Base-by-base conservation (phyloP, 2,797 vertebrate species). In the Otus scops region DNA sequence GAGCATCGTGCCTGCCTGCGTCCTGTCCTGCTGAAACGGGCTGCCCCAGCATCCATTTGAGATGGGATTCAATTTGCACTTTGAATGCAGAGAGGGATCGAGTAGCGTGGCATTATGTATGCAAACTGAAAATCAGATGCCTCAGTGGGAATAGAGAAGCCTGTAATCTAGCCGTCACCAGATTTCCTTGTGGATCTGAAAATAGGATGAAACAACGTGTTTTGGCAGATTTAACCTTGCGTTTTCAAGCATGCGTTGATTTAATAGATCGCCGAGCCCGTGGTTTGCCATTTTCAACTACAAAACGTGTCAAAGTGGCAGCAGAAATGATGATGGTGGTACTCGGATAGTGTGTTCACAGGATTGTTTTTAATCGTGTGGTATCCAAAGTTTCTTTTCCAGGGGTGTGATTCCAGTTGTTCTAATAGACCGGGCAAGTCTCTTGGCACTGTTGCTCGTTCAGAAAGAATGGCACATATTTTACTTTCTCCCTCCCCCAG, bases 91-190 rank as follows among this genome's bases (percentile, higher is more conserved):
- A 41, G 85, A 7, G n/a, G 20, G 21, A 14, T 7, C 2, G 24
- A 41, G 68, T 11, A 45, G 34, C 14, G 1, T 2, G 4, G 32
- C 7, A 5, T 54, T 28, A 2, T 4, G 4, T 3, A 0, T 6
- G 21, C 61, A 15, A 9, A 45, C 43, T 45, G 43, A 39, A 15
- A 32, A 32, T 17, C 68, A 6, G 41, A 34, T 15, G n/a, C 45
- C 48, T 59, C 65, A 0, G 1, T 6, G 4, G 51, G 60, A n/a
- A 21, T 45, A 26, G 41, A 43, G 41, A 17, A 43, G 18, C 59
- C 53, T 11, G 2, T 19, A 3, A 13, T 26, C 20, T 26, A 16
- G 50, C 57, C 63, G 18, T 22, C 73, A 5, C 53, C 64, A 22
- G 30, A 1, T 13, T 41, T 51, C 69, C 38, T 13, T 39, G 53